Percentiles rank a stretch among this genome's conserved stretches.
These are phyloP conservation scores for Acanthaster planci DNA, from an alignment of 35 echinoderm and acorn worm species.

Conservation along the genomic window DNA sequence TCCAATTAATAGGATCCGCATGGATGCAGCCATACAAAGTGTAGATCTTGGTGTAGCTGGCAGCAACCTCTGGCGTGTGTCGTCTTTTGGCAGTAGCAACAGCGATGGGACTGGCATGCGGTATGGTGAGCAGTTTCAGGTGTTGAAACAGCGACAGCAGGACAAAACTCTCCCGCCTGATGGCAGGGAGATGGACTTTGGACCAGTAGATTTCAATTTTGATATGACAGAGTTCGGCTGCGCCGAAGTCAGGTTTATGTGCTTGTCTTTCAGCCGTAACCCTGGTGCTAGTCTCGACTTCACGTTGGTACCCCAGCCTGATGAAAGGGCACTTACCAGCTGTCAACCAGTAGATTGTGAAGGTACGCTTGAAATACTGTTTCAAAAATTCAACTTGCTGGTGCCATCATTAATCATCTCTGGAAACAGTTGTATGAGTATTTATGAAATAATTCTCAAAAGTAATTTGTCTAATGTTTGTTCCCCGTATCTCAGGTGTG, in stretches of 20 bases:
- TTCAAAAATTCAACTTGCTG: neutral
- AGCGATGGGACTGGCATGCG: constrained; percentile 59
- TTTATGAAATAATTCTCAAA: neutral
- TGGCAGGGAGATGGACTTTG: constrained; percentile 28
- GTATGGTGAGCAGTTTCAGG: constrained; percentile 57
- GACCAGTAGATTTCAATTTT: constrained; percentile 27
- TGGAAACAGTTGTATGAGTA: neutral
- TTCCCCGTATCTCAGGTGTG: constrained; percentile 44
- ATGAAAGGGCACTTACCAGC: constrained; percentile 30
- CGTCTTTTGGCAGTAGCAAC: constrained; percentile 71
- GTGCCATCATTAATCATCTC: constrained; percentile 4
- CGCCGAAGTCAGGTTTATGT: constrained; percentile 60
- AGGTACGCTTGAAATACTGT: constrained; percentile 12
- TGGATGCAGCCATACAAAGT: constrained; percentile 45
- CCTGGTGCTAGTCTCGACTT: constrained; percentile 53
- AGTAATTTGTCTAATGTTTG: neutral
- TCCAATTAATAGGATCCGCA: constrained; percentile 50
- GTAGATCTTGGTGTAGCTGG: constrained; percentile 43
- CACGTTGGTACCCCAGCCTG: constrained; percentile 39
- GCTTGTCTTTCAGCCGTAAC: constrained; percentile 56
- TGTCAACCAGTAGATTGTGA: constrained; percentile 30
- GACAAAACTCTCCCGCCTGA: constrained; percentile 24
- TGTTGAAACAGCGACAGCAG: constrained; percentile 45
- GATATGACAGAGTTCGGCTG: constrained; percentile 42
- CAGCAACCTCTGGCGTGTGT: constrained; percentile 66